Evolutionary conservation across 2,797 vertebrate genomes (phyloP), one percentile per base, ranked within the genome.

Genomic region (Pipistrellus pygmaeus): DNA sequence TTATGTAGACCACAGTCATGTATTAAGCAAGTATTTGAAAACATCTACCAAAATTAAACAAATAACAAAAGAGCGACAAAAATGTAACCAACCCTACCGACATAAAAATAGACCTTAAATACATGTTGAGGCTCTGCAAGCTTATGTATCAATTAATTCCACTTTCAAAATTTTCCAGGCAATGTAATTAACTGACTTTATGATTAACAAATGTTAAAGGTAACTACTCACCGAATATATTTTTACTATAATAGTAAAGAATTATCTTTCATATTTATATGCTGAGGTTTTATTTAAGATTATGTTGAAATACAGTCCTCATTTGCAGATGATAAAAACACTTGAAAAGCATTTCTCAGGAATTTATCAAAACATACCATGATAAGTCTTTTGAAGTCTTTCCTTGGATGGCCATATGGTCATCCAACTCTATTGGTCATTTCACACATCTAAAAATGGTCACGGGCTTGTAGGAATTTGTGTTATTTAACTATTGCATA

Each of bases 1-100:
- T 93, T 81, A 3, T 30, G 7, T 57, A 41, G 71, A 69, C 5
- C 8, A 8, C 27, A 25, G 2, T 83, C 41, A 38, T n/a, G 46
- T 41, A 78, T 82, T 73, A 77, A 92, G 55, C 15, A 72, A 20
- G 66, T 72, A 87, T 85, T 94, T 93, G 41, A 88, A 90, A 88
- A 3, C 0, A 46, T 9, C 18, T 92, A 30, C 10, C 25, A n/a
- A 95, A 90, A 46, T 53, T 9, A 90, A 76, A 44, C 25, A 72
- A 64, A 72, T 53, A 9, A 66, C 57, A 18, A 57, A 75, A 71
- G 21, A 35, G 11, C 8, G 21, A 44, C 3, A 72, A 27, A 64
- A 68, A 27, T 21, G 0, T 25, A 73, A 66, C 25, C 5, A 44
- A 41, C 8, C 44, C 46, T 30, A 53, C 14, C 9, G 11, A 55